Conservation (phyloP, 1,140 invertebrate genomes). For the Manduca sexta region DNA sequence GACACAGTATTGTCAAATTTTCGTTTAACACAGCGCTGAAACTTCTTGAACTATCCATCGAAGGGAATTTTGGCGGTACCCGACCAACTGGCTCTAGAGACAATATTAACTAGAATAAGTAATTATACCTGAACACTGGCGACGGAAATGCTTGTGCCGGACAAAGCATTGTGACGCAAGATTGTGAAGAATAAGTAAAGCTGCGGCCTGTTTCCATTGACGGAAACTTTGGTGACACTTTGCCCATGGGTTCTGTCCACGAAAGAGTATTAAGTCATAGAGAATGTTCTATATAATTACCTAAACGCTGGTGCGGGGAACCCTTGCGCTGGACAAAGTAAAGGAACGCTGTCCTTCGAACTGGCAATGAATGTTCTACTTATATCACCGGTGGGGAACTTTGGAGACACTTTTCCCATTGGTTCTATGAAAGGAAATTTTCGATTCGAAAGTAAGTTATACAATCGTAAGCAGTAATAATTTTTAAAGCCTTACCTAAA, state of each 20-base stretch:
- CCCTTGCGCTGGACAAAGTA: slow-evolving; percentile 76
- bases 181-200: slow-evolving; percentile 60
- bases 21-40: slow-evolving; percentile 77
- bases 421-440: slow-evolving; percentile 66
- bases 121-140: slow-evolving; percentile 63
- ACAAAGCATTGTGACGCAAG: slow-evolving; percentile 72
- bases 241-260: slow-evolving; percentile 75
- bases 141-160: slow-evolving; percentile 80
- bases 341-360: slow-evolving; percentile 35
- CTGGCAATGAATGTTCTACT: slow-evolving; percentile 45
- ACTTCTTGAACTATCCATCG: slow-evolving; percentile 77
- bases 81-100: slow-evolving; percentile 81
- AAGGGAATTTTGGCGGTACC: slow-evolving; percentile 78
- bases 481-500: slow-evolving; percentile 67
- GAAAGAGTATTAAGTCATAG: slow-evolving; percentile 22
- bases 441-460: slow-evolving; percentile 13
- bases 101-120: slow-evolving; percentile 34
- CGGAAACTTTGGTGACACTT: slow-evolving; percentile 75
- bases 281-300: slow-evolving; percentile 50
- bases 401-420: slow-evolving; percentile 76
- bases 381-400: slow-evolving; percentile 75
- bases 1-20: slow-evolving; percentile 75
- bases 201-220: slow-evolving; percentile 75
- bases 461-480: neutral
- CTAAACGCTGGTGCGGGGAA: slow-evolving; percentile 77